Evolutionary conservation across 2,113 vertebrate genomes (phyloP), one percentile per base, ranked within the genome.

Genomic region (Chunga burmeisteri): DNA sequence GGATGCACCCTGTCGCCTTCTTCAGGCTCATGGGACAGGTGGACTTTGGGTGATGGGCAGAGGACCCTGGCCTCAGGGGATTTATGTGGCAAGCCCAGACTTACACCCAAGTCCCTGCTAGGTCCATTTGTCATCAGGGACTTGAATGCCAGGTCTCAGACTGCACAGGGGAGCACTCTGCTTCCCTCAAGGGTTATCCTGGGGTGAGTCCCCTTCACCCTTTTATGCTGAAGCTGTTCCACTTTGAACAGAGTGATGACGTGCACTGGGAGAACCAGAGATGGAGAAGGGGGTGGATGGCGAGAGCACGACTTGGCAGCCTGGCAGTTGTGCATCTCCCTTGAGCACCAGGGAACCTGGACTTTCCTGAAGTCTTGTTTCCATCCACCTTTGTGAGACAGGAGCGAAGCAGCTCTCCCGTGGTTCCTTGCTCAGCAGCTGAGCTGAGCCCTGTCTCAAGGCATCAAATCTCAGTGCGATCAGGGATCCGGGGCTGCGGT

Each of bases 81-180:
- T 15, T 17, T 42, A 20, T 10, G 26, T 50, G 77, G 26, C 34
- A 16, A 61, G 42, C 2, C 2, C 67, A 74, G 46, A 10, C 13
- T 44, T 32, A 61, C 23, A 30, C 0, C 30, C 55, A 52, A 9
- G 68, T 7, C 38, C 49, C 10, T 7, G 2, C 20, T 12, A 52
- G 25, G 12, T 32, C 38, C 30, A 2, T 22, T 10, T 17, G 29
- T 71, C 65, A 32, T 0, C 0, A 0, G 34, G 19, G 29, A 68
- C 58, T 42, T 8, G 32, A 38, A 22, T 7, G 34, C 7, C 22
- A 7, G 11, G 13, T 34, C 8, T 63, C 50, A 13, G 58, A 26
- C 38, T 1, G 63, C 42, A 11, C 63, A 44, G 44, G 27, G 53
- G 66, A 29, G 9, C 44, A 55, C 13, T 4, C 52, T 47, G 59